Conservation (phyloP, 53 echinoderm and acorn worm genomes). For the Henricia sp. region DNA sequence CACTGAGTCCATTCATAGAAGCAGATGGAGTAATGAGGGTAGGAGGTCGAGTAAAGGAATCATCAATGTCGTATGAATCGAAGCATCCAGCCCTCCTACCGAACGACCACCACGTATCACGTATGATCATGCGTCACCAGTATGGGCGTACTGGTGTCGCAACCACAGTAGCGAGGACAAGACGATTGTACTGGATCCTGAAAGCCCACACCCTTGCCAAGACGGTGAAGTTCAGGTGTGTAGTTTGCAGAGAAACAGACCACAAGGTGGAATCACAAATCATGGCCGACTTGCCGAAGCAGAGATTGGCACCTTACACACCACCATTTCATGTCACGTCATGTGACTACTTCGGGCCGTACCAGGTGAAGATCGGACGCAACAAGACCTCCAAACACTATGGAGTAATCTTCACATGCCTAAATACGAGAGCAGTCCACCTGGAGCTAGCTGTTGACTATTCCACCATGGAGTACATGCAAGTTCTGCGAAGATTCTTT, state of each 20-base stretch:
- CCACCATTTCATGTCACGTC: conserved; percentile 50
- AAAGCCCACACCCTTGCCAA: conserved; percentile 58
- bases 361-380: conserved; percentile 40
- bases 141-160: conserved; percentile 62
- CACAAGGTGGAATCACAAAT: conserved; percentile 43
- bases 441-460: conserved; percentile 63
- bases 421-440: conserved; percentile 74
- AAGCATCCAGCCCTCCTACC: conserved; percentile 72
- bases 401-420: conserved; percentile 69
- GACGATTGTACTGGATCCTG: conserved; percentile 72
- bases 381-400: conserved; percentile 67
- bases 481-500: conserved; percentile 62
- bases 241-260: conserved; percentile 28
- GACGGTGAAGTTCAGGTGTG: conserved; percentile 64
- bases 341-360: conserved; percentile 68
- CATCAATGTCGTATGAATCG: conserved; percentile 48
- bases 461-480: conserved; percentile 67
- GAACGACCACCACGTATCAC: conserved; percentile 31
- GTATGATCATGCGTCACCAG: conserved; percentile 53
- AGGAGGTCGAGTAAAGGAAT: conserved; percentile 30
- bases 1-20: conserved; percentile 41
- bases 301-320: conserved; percentile 56
- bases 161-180: conserved; percentile 55
- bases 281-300: conserved; percentile 46
- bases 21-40: conserved; percentile 24